Base-by-base conservation (phyloP, 2,797 vertebrate species). In the Gallirallus australis region DNA sequence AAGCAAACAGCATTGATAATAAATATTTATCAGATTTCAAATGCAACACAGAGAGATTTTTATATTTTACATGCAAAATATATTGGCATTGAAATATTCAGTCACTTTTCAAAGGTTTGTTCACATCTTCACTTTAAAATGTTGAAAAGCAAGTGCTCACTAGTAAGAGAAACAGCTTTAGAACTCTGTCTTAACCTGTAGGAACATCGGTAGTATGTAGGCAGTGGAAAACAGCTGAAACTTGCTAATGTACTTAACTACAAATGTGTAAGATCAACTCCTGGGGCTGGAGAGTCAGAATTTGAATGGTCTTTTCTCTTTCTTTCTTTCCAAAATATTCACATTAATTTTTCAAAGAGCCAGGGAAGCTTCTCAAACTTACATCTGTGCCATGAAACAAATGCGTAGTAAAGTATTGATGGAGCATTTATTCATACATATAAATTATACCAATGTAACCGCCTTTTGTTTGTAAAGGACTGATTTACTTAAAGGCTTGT, bases 21-120 rank as follows among this genome's bases (percentile, higher is more conserved):
- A 98, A 98, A 98, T 98, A 98, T 98, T 98, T 98, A 98, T 98
- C 98, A 98, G 97, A 98, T 98, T 98, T 97, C 96, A 96, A 97
- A 97, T 96, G 97, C 95, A 98, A 96, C 96, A 97, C 92, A 91
- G 17, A 35, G 81, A 97, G 89, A 97, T 96, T 98, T 97, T 97
- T 97, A 89, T 97, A 98, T 97, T 98, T 98, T 97, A 96, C 77
- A 93, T 97, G 96, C 97, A 96, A 98, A 96, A 96, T 96, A 96
- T 96, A 95, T 97, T 98, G 94, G 82, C 90, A 94, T 82, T 96
- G 96, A 97, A 97, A 91, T 98, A 92, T 94, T 97, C 94, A 97
- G 92, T 95, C 95, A 90, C 94, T 97, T 98, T 97, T 96, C 95
- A 97, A 95, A 89, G 75, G 81, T 94, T 96, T 94, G 94, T 95